These are phyloP conservation scores for Drosophila anomalata DNA, from an alignment of 2,888 invertebrate genomes.

Conservation along the genomic window DNA sequence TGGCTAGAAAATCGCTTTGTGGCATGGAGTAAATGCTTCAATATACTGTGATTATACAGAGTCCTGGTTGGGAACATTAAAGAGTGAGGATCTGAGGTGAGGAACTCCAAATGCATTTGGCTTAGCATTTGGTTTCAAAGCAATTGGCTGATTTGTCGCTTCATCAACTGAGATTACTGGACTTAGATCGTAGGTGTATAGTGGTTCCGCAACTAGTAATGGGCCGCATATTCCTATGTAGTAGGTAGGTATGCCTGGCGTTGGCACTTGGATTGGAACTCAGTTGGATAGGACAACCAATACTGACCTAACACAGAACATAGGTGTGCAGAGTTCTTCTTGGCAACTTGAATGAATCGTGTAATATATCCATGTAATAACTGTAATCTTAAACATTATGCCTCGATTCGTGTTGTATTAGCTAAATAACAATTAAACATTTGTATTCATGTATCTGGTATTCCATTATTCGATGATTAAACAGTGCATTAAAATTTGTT, in stretches of 20 bases:
- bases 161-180: conserved; percentile 16
- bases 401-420: conserved; percentile 44
- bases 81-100: conserved; percentile 1
- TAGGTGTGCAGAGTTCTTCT: conserved; percentile 16
- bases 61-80: conserved; percentile 8
- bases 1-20: conserved; percentile 40
- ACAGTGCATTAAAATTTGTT: conserved; percentile 81
- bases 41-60: conserved; percentile 31
- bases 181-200: conserved; percentile 18
- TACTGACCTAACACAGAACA: conserved; percentile 51
- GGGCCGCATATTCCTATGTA: neutral
- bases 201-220: conserved; percentile 11
- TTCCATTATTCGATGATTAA: conserved; percentile 81
- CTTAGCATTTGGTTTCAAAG: conserved; percentile 6
- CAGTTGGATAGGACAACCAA: conserved; percentile 38
- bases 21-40: conserved; percentile 63
- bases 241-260: conserved; percentile 21
- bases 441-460: conserved; percentile 40
- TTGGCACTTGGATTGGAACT: conserved; percentile 35
- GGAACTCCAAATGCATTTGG: conserved; percentile 4
- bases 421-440: conserved; percentile 74
- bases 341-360: conserved; percentile 44
- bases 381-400: conserved; percentile 38
- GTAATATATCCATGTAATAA: conserved; percentile 44
- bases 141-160: conserved; percentile 37